Percentiles rank a stretch among this genome's conserved stretches.
phyloP scores from a whole-genome alignment of 2,888 invertebrate genomes.

The Pyrocoelia pectoralis region DNA sequence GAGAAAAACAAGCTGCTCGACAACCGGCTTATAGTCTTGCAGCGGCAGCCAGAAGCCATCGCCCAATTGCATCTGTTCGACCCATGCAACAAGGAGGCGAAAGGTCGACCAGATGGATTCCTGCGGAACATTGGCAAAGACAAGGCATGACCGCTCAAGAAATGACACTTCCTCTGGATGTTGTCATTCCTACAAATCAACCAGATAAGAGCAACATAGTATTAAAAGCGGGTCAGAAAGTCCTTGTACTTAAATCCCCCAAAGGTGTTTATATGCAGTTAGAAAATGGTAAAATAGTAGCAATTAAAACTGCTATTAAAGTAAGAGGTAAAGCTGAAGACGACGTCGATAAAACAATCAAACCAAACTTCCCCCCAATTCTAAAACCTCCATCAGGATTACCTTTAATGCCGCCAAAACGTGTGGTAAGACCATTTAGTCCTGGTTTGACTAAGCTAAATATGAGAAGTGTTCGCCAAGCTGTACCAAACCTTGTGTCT shows the following conservation, averaged over 20 bases:
- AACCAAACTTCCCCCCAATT: conserved; percentile 48
- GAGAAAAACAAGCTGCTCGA: conserved; percentile 84
- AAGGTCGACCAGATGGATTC: conserved; percentile 77
- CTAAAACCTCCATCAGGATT: conserved; percentile 69
- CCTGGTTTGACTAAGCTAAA: conserved; percentile 52
- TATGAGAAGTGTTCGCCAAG: conserved; percentile 54
- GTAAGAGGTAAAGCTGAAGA: conserved; percentile 65
- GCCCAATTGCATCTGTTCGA: conserved; percentile 70
- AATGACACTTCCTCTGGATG: conserved; percentile 89
- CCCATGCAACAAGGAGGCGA: conserved; percentile 77
- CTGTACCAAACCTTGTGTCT: conserved; percentile 55
- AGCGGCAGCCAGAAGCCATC: conserved; percentile 48
- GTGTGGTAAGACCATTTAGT: conserved; percentile 50
- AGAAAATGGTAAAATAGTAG: conserved; percentile 93
- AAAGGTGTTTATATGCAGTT: conserved; percentile 97
- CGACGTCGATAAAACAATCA: conserved; percentile 45
- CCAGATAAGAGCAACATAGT: conserved; percentile 90
- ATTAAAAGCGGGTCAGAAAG: conserved; percentile 91
- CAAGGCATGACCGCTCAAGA: conserved; percentile 96
- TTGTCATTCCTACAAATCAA: conserved; percentile 91
- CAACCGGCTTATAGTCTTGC: conserved; percentile 53
- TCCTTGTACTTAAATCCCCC: conserved; percentile 92
- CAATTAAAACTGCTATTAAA: conserved; percentile 83
- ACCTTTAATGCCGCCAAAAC: conserved; percentile 64
- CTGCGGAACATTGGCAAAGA: conserved; percentile 89